Base-by-base conservation (phyloP, 2,113 vertebrate genomes). In the Pterophyllum scalare region DNA sequence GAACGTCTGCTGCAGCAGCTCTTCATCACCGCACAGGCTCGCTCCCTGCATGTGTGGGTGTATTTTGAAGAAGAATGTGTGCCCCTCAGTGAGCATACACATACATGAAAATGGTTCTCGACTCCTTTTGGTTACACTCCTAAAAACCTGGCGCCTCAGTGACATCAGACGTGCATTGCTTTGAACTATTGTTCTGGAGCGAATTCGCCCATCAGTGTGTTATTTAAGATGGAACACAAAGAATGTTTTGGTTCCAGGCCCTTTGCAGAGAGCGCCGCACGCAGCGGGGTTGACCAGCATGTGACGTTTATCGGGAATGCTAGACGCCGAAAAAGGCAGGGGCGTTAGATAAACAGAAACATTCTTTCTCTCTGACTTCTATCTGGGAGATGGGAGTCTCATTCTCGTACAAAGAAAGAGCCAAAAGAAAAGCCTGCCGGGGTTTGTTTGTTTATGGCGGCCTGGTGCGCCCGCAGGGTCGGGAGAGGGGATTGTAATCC, bases 311-410 rank as follows among this genome's bases (percentile, higher is more conserved):
- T 83, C 77, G 58, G 86, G 84, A 88, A 87, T 78, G 88, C 72
- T 65, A 24, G 38, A 84, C 19, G 56, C 62, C 19, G 14, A 81
- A 86, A 84, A 85, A 92, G 77, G 77, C 81, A 33, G 82, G 22
- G 81, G 67, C 57, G 59, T 82, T 79, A 57, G 86, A 89, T 90
- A 82, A 90, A 89, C 87, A 93, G 81, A 77, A 35, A 67, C 93
- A 94, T 94, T 94, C 90, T 87, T 93, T 38, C 62, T 77, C 52
- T 70, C 46, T 90, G 87, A 90, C 85, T 88, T 64, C 75, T 77
- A 54, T 70, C 80, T 33, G 54, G 49, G 77, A 54, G 70, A 81
- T 60, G 15, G 2, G 40, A 75, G 75, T 62, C 82, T 77, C 54
- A 24, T 35, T 86, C 74, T 61, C 78, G 13, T 56, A 20, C 62